Evolutionary conservation across 2,113 vertebrate genomes (phyloP), one percentile per base, ranked within the genome.

Genomic region (Catagonus wagneri): DNA sequence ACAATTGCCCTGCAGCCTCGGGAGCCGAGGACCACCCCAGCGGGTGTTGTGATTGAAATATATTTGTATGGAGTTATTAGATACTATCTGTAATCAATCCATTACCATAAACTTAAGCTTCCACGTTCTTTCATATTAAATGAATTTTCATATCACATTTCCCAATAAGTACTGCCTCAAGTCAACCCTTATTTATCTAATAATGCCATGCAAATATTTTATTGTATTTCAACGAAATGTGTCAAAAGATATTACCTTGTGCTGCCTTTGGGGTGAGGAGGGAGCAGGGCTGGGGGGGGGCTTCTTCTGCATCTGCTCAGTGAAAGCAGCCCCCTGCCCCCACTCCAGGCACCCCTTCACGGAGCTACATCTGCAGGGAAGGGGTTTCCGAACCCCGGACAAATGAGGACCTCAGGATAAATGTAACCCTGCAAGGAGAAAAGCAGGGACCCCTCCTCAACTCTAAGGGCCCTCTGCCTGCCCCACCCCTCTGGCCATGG

Each of bases 171-270:
- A 98, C 98, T 98, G 98, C 98, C 97, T 98, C 98, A 95, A 98
- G 98, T 98, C 98, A 98, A 97, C 98, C 97, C 98, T 98, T 98
- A 98, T 98, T 98, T 98, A 98, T 98, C 98, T 98, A 98, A 98
- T 98, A 98, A 98, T 9, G 27, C 97, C 98, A 98, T 98, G 98
- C 98, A 99, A 98, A 98, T 98, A 98, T 98, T 98, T 98, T 98
- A 98, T 98, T 98, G 98, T 97, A 98, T 98, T 98, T 98, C 98
- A 98, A 98, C 98, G 98, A 98, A 98, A 98, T 95, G 94, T 91
- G 98, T 98, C 96, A 2, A 93, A 97, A 98, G 97, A 98, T 96
- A 98, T 98, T 98, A 98, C 97, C 95, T 95, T 87, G 93, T 1
- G 94, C 97, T 83, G 94, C 97, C 97, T 96, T 97, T 98, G 95